Percentiles rank a stretch among this genome's conserved stretches.
phyloP scores from a whole-genome alignment of 2,113 vertebrate species.

The Coryphaenoides rupestris region DNA sequence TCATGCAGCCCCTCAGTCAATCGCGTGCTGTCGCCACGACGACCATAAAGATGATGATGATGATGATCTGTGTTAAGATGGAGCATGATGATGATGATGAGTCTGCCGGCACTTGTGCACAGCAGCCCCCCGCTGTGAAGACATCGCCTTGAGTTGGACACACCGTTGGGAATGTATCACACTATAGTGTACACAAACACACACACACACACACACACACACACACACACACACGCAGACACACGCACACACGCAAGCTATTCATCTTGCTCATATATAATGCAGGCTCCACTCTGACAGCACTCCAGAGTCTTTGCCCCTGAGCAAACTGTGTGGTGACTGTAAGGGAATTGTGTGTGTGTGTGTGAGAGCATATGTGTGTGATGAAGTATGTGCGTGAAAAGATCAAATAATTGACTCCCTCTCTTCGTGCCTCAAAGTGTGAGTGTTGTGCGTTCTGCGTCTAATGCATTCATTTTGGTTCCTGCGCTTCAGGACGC shows the following conservation, averaged over 20 bases:
- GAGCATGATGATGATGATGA: too few relatives aligned
- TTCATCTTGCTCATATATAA: slow-evolving; percentile 13
- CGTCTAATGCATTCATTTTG: not conserved
- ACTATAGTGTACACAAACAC: too few relatives aligned
- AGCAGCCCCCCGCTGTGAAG: too few relatives aligned
- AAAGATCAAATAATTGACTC: slow-evolving; percentile 10
- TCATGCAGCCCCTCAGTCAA: not conserved
- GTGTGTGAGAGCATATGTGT: slow-evolving; percentile 1
- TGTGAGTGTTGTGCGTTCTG: not conserved
- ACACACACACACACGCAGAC: slow-evolving; percentile 2
- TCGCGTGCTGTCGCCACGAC: not conserved
- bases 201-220: slow-evolving; percentile 8
- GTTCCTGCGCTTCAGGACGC: too few relatives aligned
- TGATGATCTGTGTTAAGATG: too few relatives aligned
- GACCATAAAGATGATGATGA: too few relatives aligned
- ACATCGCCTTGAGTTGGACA: too few relatives aligned
- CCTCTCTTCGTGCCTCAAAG: not conserved
- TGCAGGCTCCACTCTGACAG: slow-evolving; percentile 7
- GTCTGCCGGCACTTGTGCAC: too few relatives aligned
- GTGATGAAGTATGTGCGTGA: not conserved
- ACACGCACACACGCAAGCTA: not conserved
- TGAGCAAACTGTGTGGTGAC: slow-evolving; percentile 3
- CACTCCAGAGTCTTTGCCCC: not conserved
- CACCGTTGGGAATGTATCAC: not conserved
- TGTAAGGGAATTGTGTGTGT: not conserved